Base-by-base conservation (phyloP, 1,140 invertebrate species). In the Cotesia glomerata region DNA sequence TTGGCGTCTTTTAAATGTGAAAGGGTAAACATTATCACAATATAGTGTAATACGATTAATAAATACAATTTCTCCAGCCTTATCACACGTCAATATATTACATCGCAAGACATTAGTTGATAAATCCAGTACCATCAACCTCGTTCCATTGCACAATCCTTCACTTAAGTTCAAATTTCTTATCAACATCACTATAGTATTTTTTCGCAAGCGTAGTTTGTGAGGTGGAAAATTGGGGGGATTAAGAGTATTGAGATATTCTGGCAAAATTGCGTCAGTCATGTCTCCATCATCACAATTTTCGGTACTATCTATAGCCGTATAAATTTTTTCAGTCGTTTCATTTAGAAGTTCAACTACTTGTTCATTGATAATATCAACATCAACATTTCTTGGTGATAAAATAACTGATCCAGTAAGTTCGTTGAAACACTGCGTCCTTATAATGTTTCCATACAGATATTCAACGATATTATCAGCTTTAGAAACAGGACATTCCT, bases 1-100 rank as follows among this genome's bases (percentile, higher is more conserved):
- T 67, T 80, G 78, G n/a, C 68, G 16, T 63, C 78, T 64, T 67
- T 72, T 56, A 35, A 77, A 68, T 34, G 36, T 51, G 56, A 69
- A 75, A 26, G 36, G 36, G 9, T 39, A 39, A 8, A 39, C 7
- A 39, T 39, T 39, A 8, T 39, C 36, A 7, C 36, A 54, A 68
- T 73, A 73, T 14, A 73, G 45, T 14, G 61, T 67, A 3, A 75
- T 73, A 36, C 74, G 66, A 70, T 65, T 69, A n/a, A 76, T 69
- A 65, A 74, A 73, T 11, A 74, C 72, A 26, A 74, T 71, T 35
- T 71, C n/a, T 35, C 75, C 69, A 1, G 32, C 5, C 49, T 69
- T 71, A 39, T 77, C 76, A 52, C 74, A 72, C 14, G n/a, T 58
- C 9, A 58, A 18, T 18, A 58, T 58, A 5, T 58, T 58, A 18